Conservation (phyloP, 2,797 vertebrate species). For the Distichodus sexfasciatus region DNA sequence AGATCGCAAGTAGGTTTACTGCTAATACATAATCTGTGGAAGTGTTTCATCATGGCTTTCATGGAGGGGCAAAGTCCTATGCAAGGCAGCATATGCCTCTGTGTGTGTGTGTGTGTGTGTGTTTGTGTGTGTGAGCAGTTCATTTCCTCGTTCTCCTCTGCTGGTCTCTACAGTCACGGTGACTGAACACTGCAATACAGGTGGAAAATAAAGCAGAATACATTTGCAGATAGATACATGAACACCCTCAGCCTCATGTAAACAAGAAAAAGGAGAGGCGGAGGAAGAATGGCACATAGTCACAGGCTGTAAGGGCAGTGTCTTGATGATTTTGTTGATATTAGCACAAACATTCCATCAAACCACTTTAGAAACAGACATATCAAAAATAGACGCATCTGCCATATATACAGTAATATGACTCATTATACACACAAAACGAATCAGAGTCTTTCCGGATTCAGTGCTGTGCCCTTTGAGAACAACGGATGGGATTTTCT, state of each 20-base stretch:
- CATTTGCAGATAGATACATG: conserved; percentile 30
- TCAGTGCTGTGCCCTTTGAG: not conserved
- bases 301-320: conserved; percentile 4
- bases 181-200: conserved; percentile 24
- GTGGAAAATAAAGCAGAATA: conserved; percentile 41
- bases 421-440: no score
- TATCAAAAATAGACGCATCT: no score
- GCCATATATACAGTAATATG: no score
- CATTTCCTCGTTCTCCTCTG: no score
- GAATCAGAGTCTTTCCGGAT: no score
- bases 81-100: conserved; percentile 44
- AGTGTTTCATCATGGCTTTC: conserved; percentile 12
- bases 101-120: conserved; percentile 32
- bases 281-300: conserved; percentile 35
- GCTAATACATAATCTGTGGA: conserved; percentile 26
- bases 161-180: conserved; percentile 28
- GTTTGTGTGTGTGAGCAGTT: conserved; percentile 3
- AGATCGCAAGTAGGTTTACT: conserved; percentile 2
- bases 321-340: no score
- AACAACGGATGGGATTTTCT: not conserved
- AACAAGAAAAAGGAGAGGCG: conserved; percentile 33
- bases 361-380: no score
- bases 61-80: conserved; percentile 43
- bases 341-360: no score
- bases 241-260: conserved; percentile 31